Evolutionary conservation across 1,140 invertebrate genomes (phyloP), one percentile per base, ranked within the genome.

Genomic region (Pentalonia nigronervosa): DNA sequence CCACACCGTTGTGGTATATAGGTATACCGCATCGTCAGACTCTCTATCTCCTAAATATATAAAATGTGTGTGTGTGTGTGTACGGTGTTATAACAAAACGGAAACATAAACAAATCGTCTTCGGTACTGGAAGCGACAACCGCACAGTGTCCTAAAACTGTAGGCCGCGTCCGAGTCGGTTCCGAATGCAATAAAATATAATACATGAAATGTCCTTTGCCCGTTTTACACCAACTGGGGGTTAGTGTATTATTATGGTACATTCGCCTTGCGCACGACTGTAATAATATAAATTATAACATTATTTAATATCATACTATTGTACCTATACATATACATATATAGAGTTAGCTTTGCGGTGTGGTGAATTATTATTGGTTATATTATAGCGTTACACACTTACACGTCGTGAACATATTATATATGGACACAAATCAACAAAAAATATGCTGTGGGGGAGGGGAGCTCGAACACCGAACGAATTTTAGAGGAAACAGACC

Each of bases 41-140:
- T 67, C 14, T 67, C 30, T 67, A 14, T 67, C 30, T 76, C 30
- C 4, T 76, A 9, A 9, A 2, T 60, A 60, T 60, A 60, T 60
- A 30, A 25, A 9, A 4, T 60, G 25, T 67, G 3, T 67, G 11
- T 67, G 30, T 17, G 11, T n/a, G 23, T 30, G 21, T 45, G 21
- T 84, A 45, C 23, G 25, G 36, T 17, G 1, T 2, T 25, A 86
- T 21, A 48, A 47, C 84, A 45, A 86, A 86, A 86, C 89, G 53
- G 89, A 90, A 90, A 90, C 50, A 60, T 60, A 90, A 90, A 89
- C 48, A 89, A 89, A 48, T 89, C 60, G 60, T 76, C 60, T 76
- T 76, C 30, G n/a, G 11, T 3, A 76, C 30, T n/a, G 14, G 60
- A 20, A 76, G n/a, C 60, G 60, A 76, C 60, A 76, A 76, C 60